Percentiles rank a stretch among this genome's conserved stretches.
Conservation (phyloP, 2,888 invertebrate species). For the Amphimallon solstitiale region DNA sequence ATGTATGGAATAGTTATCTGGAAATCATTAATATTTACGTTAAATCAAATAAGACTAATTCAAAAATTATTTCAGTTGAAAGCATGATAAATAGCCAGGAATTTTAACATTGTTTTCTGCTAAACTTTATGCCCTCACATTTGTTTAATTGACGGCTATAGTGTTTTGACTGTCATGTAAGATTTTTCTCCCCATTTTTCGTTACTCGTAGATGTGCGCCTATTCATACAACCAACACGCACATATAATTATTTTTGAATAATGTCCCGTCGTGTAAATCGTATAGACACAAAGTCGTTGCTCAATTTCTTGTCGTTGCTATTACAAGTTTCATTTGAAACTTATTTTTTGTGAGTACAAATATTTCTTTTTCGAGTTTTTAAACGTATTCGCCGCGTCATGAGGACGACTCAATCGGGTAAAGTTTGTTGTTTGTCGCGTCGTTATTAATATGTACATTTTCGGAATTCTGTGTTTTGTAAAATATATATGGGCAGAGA, state of each 20-base stretch:
- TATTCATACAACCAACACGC: slow-evolving; percentile 14
- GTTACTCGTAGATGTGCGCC: slow-evolving; percentile 21
- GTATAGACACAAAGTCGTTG: not conserved
- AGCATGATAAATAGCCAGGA: no score
- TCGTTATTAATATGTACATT: no score
- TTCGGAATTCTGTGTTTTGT: no score
- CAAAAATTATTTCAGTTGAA: no score
- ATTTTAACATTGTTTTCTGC: no score
- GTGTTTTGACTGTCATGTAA: slow-evolving; percentile 5
- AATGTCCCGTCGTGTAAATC: slow-evolving; percentile 34
- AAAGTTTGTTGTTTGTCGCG: not conserved
- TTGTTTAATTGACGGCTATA: slow-evolving; percentile 11
- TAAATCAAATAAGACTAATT: no score
- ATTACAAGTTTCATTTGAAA: slow-evolving; percentile 13
- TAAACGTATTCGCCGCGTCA: slow-evolving; percentile 2
- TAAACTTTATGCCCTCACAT: slow-evolving; percentile 17
- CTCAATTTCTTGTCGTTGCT: slow-evolving; percentile 10
- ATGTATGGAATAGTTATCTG: no score
- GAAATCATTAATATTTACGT: no score
- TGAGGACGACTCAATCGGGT: not conserved
- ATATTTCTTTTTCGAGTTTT: slow-evolving; percentile 16
- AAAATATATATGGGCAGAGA: no score
- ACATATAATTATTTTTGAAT: slow-evolving; percentile 31
- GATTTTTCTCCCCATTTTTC: not conserved
- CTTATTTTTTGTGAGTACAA: slow-evolving; percentile 10